Evolutionary conservation across 2,113 vertebrate species (phyloP), one percentile per base, ranked within the genome.

Genomic region (Platycercus adscitus): DNA sequence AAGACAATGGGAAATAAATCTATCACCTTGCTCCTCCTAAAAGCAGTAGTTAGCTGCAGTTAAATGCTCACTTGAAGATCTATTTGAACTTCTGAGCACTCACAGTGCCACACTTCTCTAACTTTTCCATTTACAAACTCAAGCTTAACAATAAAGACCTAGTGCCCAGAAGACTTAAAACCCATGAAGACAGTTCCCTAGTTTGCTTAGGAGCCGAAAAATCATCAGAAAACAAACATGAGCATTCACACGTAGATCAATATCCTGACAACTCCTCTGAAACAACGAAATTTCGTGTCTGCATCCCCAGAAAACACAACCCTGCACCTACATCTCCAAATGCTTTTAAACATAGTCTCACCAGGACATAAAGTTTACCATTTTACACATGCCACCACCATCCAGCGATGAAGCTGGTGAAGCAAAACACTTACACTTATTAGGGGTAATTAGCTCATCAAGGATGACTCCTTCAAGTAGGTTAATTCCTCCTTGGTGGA

Each of bases 401-500:
- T 24, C 17, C 24, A 5, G 9, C 2, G 12, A 61, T 24, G 28
- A 43, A 52, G 76, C 70, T 73, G 25, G 60, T 3, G 29, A 58
- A 66, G 76, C 79, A 89, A 55, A 89, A 63, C 61, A 65, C 76
- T 83, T 85, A 37, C 64, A 24, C 33, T 76, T 46, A 53, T 20
- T 85, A 28, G 7, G 5, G 37, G 63, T 72, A 92, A 94, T 88
- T 61, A 90, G 66, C 78, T 92, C 91, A 96, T 39, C 86, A 81
- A 75, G 85, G 60, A 82, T 81, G 58, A 90, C 73, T 95, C 89
- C 89, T 89, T 69, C 88, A 53, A 78, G 41, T 33, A 73, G 72
- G 76, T 70, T 78, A 84, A 92, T 88, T 72, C 93, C 90, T 89
- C 81, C 80, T 91, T 72, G 80, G 20, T 58, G 10, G 66, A 76